Evolutionary conservation across 53 echinoderm and acorn worm genomes (phyloP), one percentile per base, ranked within the genome.

Genomic region (Apostichopus leukothele): DNA sequence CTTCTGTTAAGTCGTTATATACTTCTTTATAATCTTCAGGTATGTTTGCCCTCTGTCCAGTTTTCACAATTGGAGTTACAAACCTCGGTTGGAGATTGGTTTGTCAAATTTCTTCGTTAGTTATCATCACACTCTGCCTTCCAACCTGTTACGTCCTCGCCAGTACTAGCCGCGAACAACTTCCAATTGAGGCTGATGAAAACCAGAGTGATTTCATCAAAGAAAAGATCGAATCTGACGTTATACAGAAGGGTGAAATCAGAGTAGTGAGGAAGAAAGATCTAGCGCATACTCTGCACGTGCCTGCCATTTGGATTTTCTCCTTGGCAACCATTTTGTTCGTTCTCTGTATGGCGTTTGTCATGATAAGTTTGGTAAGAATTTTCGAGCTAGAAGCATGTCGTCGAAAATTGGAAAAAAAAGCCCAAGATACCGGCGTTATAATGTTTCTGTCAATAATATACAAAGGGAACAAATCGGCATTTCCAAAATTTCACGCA

Each of bases 311-410:
- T 53, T 79, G 52, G 79, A 51, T 79, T 51, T 79, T 79, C 54
- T 52, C 79, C 20, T 5, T 79, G 20, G 54, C 79, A 79, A 79
- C 79, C 79, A 16, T 79, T 19, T 79, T 79, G 79, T 79, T 52
- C 27, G 79, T 79, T 8, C 39, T 79, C 22, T 79, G 79, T 20
- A 79, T 79, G 79, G 79, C 52, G 54, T 53, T 79, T 21, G 54
- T 79, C 79, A 79, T 79, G 79, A 79, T 79, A 79, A 52, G 79
- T 54, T 79, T 79, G 79, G 79, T 79, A 53, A 53, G 79, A 14
- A 52, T 20, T 52, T 54, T 12, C 63, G 39, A 39, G 39, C 39
- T 39, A 39, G 39, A 39, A 39, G 39, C 39, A 57, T 57, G 57
- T 57, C 57, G 10, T 7, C 10, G 57, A 9, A 7, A 57, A 10